Evolutionary conservation across 2,888 invertebrate genomes (phyloP), one percentile per base, ranked within the genome.

Genomic region (Hydrotaea diabolus): DNA sequence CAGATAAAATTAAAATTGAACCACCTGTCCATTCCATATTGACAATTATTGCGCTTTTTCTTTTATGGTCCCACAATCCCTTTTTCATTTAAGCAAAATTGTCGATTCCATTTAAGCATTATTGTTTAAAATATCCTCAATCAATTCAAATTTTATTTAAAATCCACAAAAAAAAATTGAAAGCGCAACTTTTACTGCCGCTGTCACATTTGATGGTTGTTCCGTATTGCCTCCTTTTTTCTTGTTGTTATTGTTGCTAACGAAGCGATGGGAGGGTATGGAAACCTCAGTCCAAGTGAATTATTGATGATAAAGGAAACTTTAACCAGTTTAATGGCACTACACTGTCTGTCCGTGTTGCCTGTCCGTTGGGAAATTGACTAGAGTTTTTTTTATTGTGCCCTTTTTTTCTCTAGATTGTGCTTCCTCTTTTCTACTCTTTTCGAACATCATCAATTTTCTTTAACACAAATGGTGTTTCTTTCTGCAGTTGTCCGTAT

Each of bases 381-480:
- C 64, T 17, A 64, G 23, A 64, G 64, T 64, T 64, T 64, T n/a
- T 62, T 26, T 5, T 31, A 26, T 62, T n/a, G n/a, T n/a, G n/a
- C n/a, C n/a, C n/a, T n/a, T n/a, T n/a, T 26, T 62, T 62, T 62
- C 31, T 9, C 21, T 57, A 57, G 21, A 21, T 69, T 82, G 46
- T 75, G 9, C 36, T 77, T 39, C 39, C 39, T 39, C 55, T 66
- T 53, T 66, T 59, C 73, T 77, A 69, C 74, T n/a, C 21, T 82
- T 23, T n/a, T n/a, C n/a, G n/a, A 59, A 82, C 81, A 81, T 73
- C 76, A 82, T 82, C 77, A 82, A 77, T 73, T 77, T 77, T 74
- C 43, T 26, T 55, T 57, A 46, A 39, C 64, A 64, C 64, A 64
- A 66, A 66, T 66, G 36, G 66, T 66, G 39, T 66, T 9, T 36